Percentiles rank a stretch among this genome's conserved stretches.
Evolutionary conservation across 2,113 vertebrate species (phyloP).

Genomic region (Microtus ochrogaster): DNA sequence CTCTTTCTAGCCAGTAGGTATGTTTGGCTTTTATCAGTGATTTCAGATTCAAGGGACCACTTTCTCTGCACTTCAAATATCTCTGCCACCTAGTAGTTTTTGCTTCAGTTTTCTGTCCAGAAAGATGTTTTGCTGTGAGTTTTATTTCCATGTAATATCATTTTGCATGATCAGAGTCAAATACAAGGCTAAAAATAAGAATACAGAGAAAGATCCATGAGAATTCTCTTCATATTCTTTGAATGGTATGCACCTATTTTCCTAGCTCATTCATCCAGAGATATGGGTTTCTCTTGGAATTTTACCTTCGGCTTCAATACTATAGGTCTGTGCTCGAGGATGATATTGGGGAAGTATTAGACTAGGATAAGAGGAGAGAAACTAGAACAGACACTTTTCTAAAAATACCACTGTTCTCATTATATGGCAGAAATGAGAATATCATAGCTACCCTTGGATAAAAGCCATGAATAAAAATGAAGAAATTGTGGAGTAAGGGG

Average conservation of each 20-base stretch:
- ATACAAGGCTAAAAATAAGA: neutral
- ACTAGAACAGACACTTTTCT: neutral
- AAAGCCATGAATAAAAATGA: neutral
- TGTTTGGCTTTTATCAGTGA: neutral
- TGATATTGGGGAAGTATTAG: neutral
- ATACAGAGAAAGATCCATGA: neutral
- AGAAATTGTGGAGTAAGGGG: neutral
- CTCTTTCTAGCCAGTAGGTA: neutral
- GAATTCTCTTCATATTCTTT: neutral
- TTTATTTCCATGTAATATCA: neutral
- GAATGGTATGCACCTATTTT: neutral
- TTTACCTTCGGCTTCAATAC: neutral
- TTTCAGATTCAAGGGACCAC: neutral
- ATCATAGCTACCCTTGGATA: neutral
- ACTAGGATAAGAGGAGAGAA: neutral
- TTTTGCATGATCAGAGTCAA: neutral
- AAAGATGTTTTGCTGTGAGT: neutral
- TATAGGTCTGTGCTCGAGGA: neutral
- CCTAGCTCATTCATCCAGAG: neutral
- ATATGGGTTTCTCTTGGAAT: neutral
- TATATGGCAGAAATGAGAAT: neutral
- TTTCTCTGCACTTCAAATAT: neutral
- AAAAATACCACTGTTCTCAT: neutral
- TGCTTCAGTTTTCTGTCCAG: neutral
- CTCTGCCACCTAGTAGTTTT: neutral